A percentile compares a stretch with the other conserved stretches of the same genome.
Evolutionary conservation across 1,140 invertebrate genomes (phyloP).

Genomic region (Lerema accius): DNA sequence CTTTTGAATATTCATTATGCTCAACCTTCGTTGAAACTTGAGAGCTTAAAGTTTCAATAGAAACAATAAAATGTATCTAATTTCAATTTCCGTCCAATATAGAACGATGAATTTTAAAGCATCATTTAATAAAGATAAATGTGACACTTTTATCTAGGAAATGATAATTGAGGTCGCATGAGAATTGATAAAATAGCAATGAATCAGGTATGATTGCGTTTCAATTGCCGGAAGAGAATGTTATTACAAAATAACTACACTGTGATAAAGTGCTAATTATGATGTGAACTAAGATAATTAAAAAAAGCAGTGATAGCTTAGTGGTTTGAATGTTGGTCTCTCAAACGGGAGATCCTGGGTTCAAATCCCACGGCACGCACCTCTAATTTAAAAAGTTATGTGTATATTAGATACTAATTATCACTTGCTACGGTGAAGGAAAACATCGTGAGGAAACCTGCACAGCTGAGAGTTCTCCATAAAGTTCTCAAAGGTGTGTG

Average conservation of each 20-base stretch:
- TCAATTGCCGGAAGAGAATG: slow-evolving; percentile 1
- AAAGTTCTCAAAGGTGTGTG: not conserved
- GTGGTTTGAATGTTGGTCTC: too few relatives aligned
- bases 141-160: slow-evolving; percentile 20
- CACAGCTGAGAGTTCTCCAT: too few relatives aligned
- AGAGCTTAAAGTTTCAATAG: not conserved
- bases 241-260: not conserved
- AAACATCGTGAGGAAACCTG: too few relatives aligned
- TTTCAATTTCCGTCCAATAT: not conserved
- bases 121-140: slow-evolving; percentile 15
- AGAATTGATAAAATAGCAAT: slow-evolving; percentile 6
- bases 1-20: slow-evolving; percentile 20
- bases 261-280: too few relatives aligned
- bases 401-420: too few relatives aligned
- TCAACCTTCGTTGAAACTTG: slow-evolving; percentile 17
- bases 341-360: too few relatives aligned
- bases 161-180: slow-evolving; percentile 12
- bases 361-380: too few relatives aligned
- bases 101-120: slow-evolving; percentile 9
- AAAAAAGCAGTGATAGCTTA: too few relatives aligned
- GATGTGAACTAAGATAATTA: too few relatives aligned
- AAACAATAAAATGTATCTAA: not conserved
- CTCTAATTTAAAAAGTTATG: too few relatives aligned
- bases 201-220: slow-evolving; percentile 2
- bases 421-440: too few relatives aligned